Evolutionary conservation across 2,888 invertebrate genomes (phyloP).

Genomic region (Tenthredo amoena): DNA sequence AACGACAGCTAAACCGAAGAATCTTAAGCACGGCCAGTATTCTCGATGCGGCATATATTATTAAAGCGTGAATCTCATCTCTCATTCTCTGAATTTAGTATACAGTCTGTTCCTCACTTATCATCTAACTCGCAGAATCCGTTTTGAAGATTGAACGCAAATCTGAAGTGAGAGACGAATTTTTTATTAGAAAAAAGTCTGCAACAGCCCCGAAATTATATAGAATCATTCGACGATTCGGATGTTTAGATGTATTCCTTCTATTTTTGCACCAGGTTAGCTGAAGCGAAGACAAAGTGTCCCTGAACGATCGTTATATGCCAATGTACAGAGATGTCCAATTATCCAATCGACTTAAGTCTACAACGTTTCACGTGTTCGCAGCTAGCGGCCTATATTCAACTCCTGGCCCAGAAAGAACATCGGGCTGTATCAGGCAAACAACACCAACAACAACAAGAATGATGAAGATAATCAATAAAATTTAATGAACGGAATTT

Average conservation of each 20-base stretch:
- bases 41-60: conserved; percentile 14
- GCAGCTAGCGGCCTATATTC: background rate
- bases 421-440: background rate
- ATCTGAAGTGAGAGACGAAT: background rate
- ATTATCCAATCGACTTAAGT: conserved; percentile 6
- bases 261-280: background rate
- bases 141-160: background rate
- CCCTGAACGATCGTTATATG: background rate
- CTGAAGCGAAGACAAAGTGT: background rate
- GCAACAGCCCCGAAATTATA: background rate
- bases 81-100: background rate
- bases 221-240: background rate
- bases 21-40: background rate
- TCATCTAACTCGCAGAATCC: background rate
- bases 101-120: background rate
- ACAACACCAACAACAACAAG: background rate
- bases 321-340: background rate
- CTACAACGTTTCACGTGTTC: background rate
- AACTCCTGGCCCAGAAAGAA: background rate
- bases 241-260: background rate
- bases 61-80: background rate
- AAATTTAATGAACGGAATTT: background rate
- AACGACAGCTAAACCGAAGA: background rate
- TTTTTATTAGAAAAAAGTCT: background rate
- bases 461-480: background rate